Base-by-base conservation (phyloP, 2,888 invertebrate genomes). In the Cantharis rustica region DNA sequence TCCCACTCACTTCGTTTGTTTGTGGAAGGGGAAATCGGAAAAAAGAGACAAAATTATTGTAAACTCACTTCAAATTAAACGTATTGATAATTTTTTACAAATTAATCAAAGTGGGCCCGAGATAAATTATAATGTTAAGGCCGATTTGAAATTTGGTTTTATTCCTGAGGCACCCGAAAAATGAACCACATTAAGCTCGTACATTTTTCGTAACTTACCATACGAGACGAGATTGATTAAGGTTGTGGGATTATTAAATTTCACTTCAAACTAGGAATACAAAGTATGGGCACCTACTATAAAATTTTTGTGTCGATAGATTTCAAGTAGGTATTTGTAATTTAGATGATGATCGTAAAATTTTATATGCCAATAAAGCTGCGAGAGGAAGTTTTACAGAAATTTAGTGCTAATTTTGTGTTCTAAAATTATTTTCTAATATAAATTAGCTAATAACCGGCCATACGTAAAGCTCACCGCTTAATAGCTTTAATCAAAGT, bases 1-100 rank as follows among this genome's bases (percentile, higher is more conserved):
- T 72, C 77, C 77, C 77, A 77, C 77, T 72, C 71, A 62, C 62
- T 73, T 62, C 63, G 62, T 75, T 75, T 61, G 16, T 62, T 73
- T 73, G 69, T 69, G 70, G 75, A 72, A 72, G 64, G 68, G 63
- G 47, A 75, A 70, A 69, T 66, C 23, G 71, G 68, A 75, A 74
- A 72, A 79, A 79, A 76, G 74, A 73, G 78, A 76, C 20, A 61
- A 47, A 47, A 47, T 69, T 16, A 61, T 47, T 47, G 17, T 69
- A 10, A 17, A 20, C 61, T 71, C 62, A 26, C 17, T 20, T n/a
- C 47, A 62, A 61, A 61, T 71, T 23, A 61, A 72, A 47, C 9
- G 47, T n/a, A 47, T n/a, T 47, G 47, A 23, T 47, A 47, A 17
- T 15, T 64, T 47, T 13, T 27, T 27, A 15, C 16, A 64, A 63